Conservation (phyloP, 1,140 invertebrate genomes). For the Prorops nasuta region DNA sequence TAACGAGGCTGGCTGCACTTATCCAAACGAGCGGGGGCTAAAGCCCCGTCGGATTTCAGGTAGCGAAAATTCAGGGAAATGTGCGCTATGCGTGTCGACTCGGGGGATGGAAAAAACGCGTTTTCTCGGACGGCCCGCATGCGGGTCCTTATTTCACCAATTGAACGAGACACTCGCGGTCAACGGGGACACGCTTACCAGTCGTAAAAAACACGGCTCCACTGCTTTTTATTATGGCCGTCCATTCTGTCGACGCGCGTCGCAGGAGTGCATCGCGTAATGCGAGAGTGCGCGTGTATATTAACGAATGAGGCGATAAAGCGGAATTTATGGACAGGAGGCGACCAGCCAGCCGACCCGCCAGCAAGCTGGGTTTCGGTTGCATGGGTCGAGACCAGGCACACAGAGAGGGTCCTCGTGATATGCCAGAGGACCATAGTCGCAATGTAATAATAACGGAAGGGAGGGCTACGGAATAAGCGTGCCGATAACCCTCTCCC, state of each 20-base stretch:
- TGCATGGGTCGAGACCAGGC: too few species aligned
- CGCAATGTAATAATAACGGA: too few species aligned
- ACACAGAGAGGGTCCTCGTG: too few species aligned
- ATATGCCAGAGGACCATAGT: too few species aligned
- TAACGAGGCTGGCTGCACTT: too few species aligned
- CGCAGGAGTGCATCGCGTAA: not conserved
- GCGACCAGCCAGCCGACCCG: too few species aligned
- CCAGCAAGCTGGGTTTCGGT: too few species aligned
- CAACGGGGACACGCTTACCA: not conserved
- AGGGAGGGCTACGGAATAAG: too few species aligned
- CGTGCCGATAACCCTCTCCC: too few species aligned
- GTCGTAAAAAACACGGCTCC: not conserved
- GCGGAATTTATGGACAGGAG: not conserved
- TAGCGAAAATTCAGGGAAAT: not conserved
- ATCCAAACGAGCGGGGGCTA: constrained; percentile 23
- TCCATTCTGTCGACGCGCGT: not conserved
- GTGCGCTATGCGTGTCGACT: not conserved
- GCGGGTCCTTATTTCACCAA: constrained; percentile 10
- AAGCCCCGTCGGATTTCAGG: constrained; percentile 10
- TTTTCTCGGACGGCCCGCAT: not conserved
- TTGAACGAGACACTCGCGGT: constrained; percentile 4
- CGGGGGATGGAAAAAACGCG: not conserved
- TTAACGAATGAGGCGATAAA: not conserved
- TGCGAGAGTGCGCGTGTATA: not conserved
- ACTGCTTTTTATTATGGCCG: not conserved